phyloP scores from a whole-genome alignment of 2,888 invertebrate species.

The Cephus nigrinus region DNA sequence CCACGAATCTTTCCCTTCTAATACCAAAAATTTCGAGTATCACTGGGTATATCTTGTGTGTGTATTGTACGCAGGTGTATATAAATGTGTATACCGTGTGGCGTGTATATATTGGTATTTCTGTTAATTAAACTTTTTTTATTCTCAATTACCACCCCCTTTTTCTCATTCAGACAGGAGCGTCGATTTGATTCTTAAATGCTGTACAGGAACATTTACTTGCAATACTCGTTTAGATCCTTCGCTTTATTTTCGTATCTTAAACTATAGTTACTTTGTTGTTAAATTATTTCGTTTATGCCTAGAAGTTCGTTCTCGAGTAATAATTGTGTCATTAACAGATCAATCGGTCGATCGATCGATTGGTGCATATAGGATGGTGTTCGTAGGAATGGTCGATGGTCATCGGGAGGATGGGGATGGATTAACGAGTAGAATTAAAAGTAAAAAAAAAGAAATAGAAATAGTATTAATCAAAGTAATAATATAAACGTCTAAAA shows the following conservation, averaged over 20 bases:
- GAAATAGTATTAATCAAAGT: conserved; percentile 14
- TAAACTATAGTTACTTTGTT: conserved; percentile 45
- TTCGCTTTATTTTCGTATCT: conserved; percentile 37
- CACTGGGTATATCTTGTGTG: conserved; percentile 24
- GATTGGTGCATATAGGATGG: too few species aligned
- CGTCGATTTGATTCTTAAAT: conserved; percentile 63
- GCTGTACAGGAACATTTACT: conserved; percentile 65
- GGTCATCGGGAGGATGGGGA: too few species aligned
- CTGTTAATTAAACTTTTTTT: neutral
- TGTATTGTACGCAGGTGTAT: conserved; percentile 7
- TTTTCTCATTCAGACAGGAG: conserved; percentile 18
- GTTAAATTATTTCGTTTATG: conserved; percentile 47
- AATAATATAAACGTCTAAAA: conserved; percentile 13
- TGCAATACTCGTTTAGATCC: conserved; percentile 44
- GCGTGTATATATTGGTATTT: neutral
- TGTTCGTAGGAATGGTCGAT: too few species aligned
- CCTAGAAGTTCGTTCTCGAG: conserved; percentile 41
- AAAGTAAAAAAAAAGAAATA: conserved; percentile 22
- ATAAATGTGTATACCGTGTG: neutral
- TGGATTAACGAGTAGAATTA: too few species aligned
- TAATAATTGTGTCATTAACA: conserved; percentile 37
- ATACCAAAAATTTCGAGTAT: conserved; percentile 44
- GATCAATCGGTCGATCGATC: conserved; percentile 30
- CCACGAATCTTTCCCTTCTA: conserved; percentile 51
- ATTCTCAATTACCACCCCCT: neutral